Evolutionary conservation across 2,113 vertebrate genomes (phyloP).

Genomic region (Rostratula benghalensis): DNA sequence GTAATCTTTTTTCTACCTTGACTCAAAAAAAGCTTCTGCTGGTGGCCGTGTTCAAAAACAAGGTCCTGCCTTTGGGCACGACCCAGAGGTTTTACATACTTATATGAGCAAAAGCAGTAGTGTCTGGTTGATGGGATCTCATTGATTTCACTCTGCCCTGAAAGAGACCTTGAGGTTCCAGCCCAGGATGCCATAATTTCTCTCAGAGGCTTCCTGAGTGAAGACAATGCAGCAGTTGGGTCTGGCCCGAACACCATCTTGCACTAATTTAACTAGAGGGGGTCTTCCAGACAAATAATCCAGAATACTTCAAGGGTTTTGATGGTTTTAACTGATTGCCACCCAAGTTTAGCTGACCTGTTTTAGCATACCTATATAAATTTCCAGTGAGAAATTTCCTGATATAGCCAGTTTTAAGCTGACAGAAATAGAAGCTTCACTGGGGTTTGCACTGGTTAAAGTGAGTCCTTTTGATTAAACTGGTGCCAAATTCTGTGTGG

Average conservation of each 20-base stretch:
- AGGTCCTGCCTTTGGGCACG: not conserved
- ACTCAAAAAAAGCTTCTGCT: not conserved
- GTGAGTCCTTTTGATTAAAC: constrained; percentile 64
- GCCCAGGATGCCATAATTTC: not conserved
- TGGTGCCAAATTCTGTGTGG: constrained; percentile 65
- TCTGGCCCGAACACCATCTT: not conserved
- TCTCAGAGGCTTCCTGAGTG: not conserved
- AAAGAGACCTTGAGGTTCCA: not conserved
- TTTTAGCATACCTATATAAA: not conserved
- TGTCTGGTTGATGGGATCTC: not conserved
- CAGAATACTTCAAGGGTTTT: not conserved
- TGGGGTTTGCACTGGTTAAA: constrained; percentile 61
- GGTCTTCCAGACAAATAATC: not conserved
- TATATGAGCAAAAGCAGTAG: not conserved
- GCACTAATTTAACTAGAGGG: not conserved
- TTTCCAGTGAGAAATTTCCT: constrained; percentile 19
- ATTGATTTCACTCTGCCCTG: not conserved
- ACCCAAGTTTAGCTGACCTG: not conserved
- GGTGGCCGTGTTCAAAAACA: not conserved
- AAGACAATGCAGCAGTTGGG: not conserved
- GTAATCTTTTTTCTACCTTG: not conserved
- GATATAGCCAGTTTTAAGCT: constrained; percentile 44
- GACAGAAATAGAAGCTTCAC: constrained; percentile 39
- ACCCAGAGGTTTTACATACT: not conserved
- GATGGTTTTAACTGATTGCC: not conserved